Conservation (phyloP, 2,113 vertebrate genomes). For the Chaetops frenatus region DNA sequence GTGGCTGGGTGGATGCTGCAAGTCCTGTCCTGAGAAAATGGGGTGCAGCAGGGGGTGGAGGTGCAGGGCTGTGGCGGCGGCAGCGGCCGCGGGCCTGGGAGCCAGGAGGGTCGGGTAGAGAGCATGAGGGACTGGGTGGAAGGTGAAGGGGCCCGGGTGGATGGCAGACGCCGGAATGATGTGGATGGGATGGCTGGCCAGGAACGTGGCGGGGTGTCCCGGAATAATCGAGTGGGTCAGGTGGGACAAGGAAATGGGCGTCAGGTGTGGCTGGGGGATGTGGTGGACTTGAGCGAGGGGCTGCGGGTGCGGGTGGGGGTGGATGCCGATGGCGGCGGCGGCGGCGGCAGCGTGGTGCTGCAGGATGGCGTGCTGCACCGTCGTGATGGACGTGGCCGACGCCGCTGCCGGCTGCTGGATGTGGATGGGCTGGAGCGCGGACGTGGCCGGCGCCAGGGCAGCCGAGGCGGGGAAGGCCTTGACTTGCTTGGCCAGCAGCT, state of each 20-base stretch:
- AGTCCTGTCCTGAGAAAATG: conserved; percentile 99
- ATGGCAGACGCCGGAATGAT: conserved; percentile 96
- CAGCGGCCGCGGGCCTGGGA: conserved; percentile 80
- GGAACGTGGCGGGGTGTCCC: conserved; percentile 89
- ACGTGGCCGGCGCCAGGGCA: conserved; percentile 75
- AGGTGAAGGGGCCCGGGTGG: conserved; percentile 89
- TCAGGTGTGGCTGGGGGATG: conserved; percentile 93
- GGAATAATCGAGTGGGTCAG: conserved; percentile 92
- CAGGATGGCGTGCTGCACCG: conserved; percentile 92
- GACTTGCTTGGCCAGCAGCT: conserved; percentile 95
- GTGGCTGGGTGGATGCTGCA: conserved; percentile 95
- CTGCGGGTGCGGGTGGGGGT: conserved; percentile 85
- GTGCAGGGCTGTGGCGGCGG: conserved; percentile 87
- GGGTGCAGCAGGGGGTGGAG: conserved; percentile 96
- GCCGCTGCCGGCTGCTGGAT: conserved; percentile 90
- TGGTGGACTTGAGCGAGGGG: conserved; percentile 94
- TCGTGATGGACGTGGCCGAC: conserved; percentile 89
- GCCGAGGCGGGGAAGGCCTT: conserved; percentile 88
- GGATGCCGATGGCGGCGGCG: conserved; percentile 85
- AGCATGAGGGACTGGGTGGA: conserved; percentile 90
- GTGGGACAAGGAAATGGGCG: conserved; percentile 92
- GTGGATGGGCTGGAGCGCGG: conserved; percentile 89
- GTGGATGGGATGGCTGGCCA: conserved; percentile 95
- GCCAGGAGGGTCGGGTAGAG: conserved; percentile 93
- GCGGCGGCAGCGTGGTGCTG: conserved; percentile 88